Evolutionary conservation across 2,797 vertebrate genomes (phyloP).

Genomic region (Masticophis lateralis): DNA sequence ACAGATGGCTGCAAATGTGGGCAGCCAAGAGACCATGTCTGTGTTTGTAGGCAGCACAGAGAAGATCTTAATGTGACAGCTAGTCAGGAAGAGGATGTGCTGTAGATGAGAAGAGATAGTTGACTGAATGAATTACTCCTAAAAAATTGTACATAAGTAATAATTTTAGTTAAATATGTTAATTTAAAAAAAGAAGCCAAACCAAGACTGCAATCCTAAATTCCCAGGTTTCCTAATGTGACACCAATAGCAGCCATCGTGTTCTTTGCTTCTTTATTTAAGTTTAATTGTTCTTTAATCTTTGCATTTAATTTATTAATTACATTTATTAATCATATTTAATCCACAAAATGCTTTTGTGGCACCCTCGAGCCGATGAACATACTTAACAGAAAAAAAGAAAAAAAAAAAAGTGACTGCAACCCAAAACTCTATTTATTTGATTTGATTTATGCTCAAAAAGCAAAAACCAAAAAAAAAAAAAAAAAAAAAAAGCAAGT

Average conservation of each 20-base stretch:
- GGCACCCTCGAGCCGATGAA: neutral
- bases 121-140: neutral
- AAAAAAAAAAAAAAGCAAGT: neutral
- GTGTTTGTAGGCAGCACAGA: slow-evolving; percentile 10
- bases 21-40: neutral
- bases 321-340: neutral
- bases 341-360: neutral
- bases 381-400: neutral
- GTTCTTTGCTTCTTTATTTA: neutral
- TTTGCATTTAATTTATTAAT: neutral
- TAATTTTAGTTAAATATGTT: neutral
- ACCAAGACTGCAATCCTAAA: neutral
- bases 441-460: neutral
- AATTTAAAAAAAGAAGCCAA: neutral
- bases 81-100: slow-evolving; percentile 1
- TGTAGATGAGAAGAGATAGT: neutral
- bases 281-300: no score
- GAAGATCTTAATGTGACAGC: neutral
- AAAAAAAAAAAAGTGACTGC: neutral
- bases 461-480: neutral
- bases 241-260: neutral
- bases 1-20: neutral
- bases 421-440: neutral
- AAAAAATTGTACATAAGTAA: neutral
- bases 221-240: neutral